Evolutionary conservation across 2,888 invertebrate species (phyloP).

Genomic region (Magallana nippona): DNA sequence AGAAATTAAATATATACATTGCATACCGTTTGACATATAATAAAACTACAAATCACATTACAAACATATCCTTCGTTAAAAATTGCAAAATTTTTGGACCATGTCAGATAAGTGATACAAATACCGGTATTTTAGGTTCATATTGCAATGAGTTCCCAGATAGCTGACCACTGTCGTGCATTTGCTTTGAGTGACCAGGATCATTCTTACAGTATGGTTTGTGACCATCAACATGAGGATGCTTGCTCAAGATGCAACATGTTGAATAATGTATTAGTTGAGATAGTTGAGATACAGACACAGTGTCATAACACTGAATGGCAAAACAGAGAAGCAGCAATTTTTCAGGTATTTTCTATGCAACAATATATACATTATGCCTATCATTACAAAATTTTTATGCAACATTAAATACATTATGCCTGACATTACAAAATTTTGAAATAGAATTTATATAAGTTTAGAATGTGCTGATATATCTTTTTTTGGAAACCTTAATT

Average conservation of each 20-base stretch:
- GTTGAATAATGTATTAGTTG: neutral
- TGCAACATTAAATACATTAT: no score
- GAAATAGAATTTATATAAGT: no score
- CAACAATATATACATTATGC: no score
- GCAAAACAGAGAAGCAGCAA: slow-evolving; percentile 21
- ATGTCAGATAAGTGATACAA: neutral
- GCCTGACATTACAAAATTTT: no score
- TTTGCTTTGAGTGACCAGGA: slow-evolving; percentile 18
- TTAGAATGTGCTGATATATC: no score
- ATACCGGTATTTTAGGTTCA: slow-evolving; percentile 8
- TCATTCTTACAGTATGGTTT: neutral
- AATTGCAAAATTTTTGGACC: neutral
- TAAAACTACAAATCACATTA: neutral
- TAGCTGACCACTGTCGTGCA: slow-evolving; percentile 24
- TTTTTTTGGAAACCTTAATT: no score
- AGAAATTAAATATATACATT: no score
- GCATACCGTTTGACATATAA: neutral
- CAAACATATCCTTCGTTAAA: neutral
- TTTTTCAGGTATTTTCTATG: neutral
- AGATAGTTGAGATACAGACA: no score
- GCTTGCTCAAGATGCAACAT: neutral
- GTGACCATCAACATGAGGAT: slow-evolving; percentile 9
- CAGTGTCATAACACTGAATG: neutral
- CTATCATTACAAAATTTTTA: no score
- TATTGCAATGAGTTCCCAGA: neutral